A percentile compares a stretch with the other conserved stretches of the same genome.
phyloP scores from a whole-genome alignment of 2,797 vertebrate species.

The Spea hammondii region DNA sequence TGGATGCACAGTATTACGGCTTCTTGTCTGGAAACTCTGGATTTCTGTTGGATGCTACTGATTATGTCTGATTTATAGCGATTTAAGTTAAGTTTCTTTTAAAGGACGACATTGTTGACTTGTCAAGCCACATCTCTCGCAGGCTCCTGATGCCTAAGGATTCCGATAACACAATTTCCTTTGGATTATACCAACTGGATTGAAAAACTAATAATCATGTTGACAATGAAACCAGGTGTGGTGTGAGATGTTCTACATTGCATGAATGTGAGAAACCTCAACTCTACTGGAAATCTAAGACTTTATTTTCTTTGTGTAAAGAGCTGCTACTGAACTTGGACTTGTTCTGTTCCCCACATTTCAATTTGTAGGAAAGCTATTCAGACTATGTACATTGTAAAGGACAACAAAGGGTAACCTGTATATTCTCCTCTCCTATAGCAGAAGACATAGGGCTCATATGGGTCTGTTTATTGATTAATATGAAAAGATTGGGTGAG shows the following conservation, averaged over 20 bases:
- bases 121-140: neutral
- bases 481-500: too few relatives aligned
- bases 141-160: constrained; percentile 14
- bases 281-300: neutral
- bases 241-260: neutral
- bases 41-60: constrained; percentile 7
- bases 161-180: constrained; percentile 6
- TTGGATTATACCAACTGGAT: constrained; percentile 1
- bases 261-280: neutral
- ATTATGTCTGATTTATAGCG: neutral
- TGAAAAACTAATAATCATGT: neutral
- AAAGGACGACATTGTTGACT: neutral
- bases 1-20: neutral
- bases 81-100: neutral
- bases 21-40: neutral
- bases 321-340: constrained; percentile 15
- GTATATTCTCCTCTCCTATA: too few relatives aligned
- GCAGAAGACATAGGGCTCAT: too few relatives aligned
- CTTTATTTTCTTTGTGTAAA: neutral
- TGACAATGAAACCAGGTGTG: neutral
- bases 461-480: too few relatives aligned
- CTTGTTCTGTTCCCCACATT: neutral
- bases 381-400: too few relatives aligned
- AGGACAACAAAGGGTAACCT: too few relatives aligned
- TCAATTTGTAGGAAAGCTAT: too few relatives aligned